Conservation (phyloP, 1,140 invertebrate species). For the Aporrectodea caliginosa region DNA sequence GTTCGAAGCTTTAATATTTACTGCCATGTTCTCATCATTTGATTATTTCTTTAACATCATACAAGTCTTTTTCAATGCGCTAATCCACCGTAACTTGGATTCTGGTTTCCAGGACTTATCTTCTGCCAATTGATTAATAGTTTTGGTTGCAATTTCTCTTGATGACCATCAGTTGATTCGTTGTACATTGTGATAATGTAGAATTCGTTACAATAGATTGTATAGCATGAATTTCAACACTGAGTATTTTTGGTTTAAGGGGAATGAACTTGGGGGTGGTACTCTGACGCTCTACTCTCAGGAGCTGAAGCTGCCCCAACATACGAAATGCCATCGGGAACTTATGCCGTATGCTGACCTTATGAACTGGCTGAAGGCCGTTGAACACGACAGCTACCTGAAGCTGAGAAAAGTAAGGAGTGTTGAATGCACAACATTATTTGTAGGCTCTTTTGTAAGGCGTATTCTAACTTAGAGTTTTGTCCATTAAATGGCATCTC, state of each 20-base stretch:
- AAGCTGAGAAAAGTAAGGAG: slow-evolving; percentile 67
- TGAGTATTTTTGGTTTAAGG: slow-evolving; percentile 49
- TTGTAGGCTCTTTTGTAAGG: no score
- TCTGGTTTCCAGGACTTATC: not conserved
- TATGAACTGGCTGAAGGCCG: slow-evolving; percentile 82
- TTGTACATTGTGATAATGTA: no score
- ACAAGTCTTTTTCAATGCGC: not conserved
- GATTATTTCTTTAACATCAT: no score
- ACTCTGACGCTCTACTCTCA: slow-evolving; percentile 71
- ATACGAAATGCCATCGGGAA: slow-evolving; percentile 74
- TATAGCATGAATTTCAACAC: not conserved
- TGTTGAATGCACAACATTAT: no score
- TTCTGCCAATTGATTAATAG: no score
- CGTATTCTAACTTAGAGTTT: no score
- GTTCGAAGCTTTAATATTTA: no score
- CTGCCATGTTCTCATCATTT: no score
- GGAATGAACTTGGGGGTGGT: slow-evolving; percentile 66
- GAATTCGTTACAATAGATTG: no score
- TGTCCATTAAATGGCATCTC: no score
- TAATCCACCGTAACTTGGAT: not conserved
- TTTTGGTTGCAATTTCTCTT: no score
- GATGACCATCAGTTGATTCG: no score
- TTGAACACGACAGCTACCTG: slow-evolving; percentile 76
- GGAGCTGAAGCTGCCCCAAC: slow-evolving; percentile 71
- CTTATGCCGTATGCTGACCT: slow-evolving; percentile 78